phyloP scores from a whole-genome alignment of 1,140 invertebrate species.

The Triops cancriformis region DNA sequence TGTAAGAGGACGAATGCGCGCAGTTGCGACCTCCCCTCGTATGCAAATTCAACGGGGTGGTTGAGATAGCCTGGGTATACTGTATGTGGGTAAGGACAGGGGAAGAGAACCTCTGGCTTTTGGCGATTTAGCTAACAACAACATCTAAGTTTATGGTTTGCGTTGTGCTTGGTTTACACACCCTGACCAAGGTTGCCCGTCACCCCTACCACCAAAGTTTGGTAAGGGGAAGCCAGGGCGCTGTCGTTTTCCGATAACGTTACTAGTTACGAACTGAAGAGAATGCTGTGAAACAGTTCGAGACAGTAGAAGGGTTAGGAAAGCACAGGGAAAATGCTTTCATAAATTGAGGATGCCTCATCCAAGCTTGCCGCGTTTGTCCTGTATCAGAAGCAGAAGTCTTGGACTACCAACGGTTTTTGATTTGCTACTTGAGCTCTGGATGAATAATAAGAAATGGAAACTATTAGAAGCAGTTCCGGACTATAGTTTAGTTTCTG shows the following conservation, averaged over 20 bases:
- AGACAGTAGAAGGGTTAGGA: neutral
- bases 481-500: no score
- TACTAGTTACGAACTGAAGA: neutral
- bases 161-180: neutral
- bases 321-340: neutral
- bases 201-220: neutral
- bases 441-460: no score
- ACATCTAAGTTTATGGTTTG: neutral
- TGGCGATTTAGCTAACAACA: slow-evolving; percentile 9
- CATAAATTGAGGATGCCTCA: neutral
- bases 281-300: neutral
- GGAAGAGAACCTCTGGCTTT: neutral
- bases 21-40: neutral
- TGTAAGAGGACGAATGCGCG: neutral
- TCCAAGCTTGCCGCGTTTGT: neutral
- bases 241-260: neutral
- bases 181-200: neutral
- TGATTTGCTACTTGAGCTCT: no score
- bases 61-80: neutral
- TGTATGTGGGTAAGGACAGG: neutral
- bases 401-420: neutral
- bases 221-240: neutral
- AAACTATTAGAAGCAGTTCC: no score
- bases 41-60: neutral
- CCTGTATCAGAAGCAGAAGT: no score